Conservation (phyloP, 2,113 vertebrate genomes). For the Epinephelus lanceolatus region DNA sequence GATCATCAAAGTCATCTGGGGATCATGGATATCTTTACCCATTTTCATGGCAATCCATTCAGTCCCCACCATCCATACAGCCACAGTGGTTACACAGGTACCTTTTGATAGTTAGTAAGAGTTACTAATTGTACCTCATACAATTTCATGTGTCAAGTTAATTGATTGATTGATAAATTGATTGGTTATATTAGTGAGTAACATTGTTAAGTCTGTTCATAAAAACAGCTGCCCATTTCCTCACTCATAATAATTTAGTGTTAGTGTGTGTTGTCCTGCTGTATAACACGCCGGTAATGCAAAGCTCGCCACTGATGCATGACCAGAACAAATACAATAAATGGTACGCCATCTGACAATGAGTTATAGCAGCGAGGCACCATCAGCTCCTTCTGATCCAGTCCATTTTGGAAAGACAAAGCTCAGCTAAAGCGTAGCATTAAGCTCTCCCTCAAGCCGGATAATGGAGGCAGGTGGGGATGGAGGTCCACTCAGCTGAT, state of each 20-base stretch:
- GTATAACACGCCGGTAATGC: not conserved
- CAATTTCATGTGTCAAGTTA: too few species aligned
- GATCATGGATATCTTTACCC: too few species aligned
- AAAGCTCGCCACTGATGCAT: not conserved
- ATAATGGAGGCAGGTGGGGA: constrained; percentile 27
- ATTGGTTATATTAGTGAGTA: too few species aligned
- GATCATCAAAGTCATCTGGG: too few species aligned
- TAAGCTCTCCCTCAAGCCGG: not conserved
- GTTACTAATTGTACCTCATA: too few species aligned
- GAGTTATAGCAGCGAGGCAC: constrained; percentile 13
- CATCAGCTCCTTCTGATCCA: constrained; percentile 19
- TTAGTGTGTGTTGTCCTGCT: not conserved
- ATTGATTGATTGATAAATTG: too few species aligned
- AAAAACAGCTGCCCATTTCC: too few species aligned
- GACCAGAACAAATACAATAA: constrained; percentile 7
- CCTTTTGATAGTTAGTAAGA: too few species aligned
- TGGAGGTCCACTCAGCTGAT: constrained; percentile 4
- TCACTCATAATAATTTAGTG: not conserved
- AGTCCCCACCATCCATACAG: too few species aligned
- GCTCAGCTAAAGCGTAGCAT: constrained; percentile 5
- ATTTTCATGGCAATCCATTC: too few species aligned
- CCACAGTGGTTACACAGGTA: too few species aligned
- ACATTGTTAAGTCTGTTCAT: too few species aligned
- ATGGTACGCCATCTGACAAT: not conserved
- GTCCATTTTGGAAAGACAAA: constrained; percentile 2